phyloP scores from a whole-genome alignment of 2,888 invertebrate genomes.

The Alitta virens region DNA sequence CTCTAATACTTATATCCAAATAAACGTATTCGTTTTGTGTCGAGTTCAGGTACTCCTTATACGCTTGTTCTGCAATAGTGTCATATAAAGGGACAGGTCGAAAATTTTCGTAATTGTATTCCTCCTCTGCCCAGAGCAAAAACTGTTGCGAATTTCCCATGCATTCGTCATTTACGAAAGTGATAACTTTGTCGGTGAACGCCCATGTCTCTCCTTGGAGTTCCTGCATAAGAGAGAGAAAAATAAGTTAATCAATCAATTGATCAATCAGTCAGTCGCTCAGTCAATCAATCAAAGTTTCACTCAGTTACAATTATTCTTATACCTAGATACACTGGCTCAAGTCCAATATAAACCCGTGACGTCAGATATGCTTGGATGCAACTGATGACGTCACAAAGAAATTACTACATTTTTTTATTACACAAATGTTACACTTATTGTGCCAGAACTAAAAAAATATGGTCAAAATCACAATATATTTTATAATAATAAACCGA shows the following conservation, averaged over 20 bases:
- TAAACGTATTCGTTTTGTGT: constrained; percentile 42
- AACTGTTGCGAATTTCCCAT: constrained; percentile 52
- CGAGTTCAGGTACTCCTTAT: constrained; percentile 44
- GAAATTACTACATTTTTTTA: no score
- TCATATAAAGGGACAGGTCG: constrained; percentile 46
- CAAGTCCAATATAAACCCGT: no score
- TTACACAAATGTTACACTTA: no score
- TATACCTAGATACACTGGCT: no score
- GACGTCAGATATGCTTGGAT: no score
- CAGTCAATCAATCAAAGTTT: no score
- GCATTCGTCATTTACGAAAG: constrained; percentile 47
- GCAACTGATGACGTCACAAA: no score
- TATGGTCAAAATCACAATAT: no score
- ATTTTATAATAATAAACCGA: no score
- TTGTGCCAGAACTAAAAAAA: no score
- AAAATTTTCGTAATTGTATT: constrained; percentile 51
- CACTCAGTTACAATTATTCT: not conserved
- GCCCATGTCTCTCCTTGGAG: constrained; percentile 54
- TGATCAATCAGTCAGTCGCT: not conserved
- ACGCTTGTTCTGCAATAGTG: constrained; percentile 52
- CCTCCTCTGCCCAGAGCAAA: constrained; percentile 50
- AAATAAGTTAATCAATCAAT: not conserved
- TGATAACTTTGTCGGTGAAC: constrained; percentile 49
- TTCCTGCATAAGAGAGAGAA: constrained; percentile 39
- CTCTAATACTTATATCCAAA: constrained; percentile 48